A percentile compares a stretch with the other conserved stretches of the same genome.
These are phyloP conservation scores for Aegypius monachus DNA, from an alignment of 2,113 vertebrate species.

Conservation along the genomic window DNA sequence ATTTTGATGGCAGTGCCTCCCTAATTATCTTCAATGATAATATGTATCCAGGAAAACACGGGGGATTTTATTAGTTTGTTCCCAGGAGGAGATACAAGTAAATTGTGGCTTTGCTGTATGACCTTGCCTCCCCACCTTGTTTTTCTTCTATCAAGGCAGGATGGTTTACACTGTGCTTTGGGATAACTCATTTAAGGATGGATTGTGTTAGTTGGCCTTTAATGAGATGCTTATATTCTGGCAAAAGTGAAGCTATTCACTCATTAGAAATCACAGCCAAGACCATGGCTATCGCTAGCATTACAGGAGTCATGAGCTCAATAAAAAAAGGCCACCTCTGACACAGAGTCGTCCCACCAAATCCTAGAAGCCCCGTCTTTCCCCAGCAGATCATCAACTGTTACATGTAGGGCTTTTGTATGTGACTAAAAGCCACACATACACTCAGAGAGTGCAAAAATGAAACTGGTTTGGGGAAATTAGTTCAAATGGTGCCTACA, in stretches of 20 bases:
- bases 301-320: neutral
- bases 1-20: neutral
- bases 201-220: neutral
- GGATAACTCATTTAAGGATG: neutral
- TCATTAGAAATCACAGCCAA: neutral
- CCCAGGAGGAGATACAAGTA: neutral
- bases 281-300: neutral
- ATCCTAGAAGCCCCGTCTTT: neutral
- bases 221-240: neutral
- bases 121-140: neutral
- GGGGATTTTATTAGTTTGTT: neutral
- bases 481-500: neutral
- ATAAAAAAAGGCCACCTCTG: neutral
- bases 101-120: neutral
- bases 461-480: neutral
- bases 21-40: neutral
- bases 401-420: neutral
- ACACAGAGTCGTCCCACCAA: neutral
- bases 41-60: neutral
- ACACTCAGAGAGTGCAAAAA: neutral
- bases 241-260: neutral
- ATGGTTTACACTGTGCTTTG: neutral
- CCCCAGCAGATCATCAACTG: neutral
- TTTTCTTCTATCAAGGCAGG: neutral
- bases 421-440: neutral